phyloP scores from a whole-genome alignment of 2,113 vertebrate species.

The Ia io region DNA sequence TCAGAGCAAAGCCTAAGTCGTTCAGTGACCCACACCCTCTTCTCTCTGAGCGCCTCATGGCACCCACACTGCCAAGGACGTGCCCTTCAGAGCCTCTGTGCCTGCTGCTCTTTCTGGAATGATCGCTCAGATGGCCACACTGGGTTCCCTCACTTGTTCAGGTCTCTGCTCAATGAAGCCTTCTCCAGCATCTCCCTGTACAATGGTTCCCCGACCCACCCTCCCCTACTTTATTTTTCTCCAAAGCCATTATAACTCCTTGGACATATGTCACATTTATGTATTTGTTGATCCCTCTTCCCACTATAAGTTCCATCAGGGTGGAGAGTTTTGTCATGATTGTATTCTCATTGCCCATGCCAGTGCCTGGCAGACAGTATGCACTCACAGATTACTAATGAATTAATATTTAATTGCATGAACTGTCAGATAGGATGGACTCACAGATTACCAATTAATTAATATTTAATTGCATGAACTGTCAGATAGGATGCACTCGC shows the following conservation, averaged over 20 bases:
- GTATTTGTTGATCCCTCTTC: background rate
- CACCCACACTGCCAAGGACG: background rate
- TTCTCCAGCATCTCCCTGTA: background rate
- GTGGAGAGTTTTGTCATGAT: background rate
- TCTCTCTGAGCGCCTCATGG: fast-evolving
- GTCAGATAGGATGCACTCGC: too few relatives aligned
- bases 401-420: background rate
- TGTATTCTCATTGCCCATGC: fast-evolving
- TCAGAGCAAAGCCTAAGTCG: background rate
- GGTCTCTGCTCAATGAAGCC: background rate
- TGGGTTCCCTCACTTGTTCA: too few relatives aligned
- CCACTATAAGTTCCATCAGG: background rate
- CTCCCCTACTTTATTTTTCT: background rate
- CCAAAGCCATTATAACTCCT: background rate
- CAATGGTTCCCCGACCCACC: too few relatives aligned
- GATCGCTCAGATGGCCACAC: fast-evolving
- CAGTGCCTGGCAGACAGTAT: background rate
- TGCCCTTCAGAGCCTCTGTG: fast-evolving
- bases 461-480: background rate
- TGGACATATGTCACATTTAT: fast-evolving
- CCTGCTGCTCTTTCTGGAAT: background rate
- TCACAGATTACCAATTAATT: background rate
- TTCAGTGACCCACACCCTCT: background rate
- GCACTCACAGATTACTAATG: background rate
- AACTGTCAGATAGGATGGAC: too few relatives aligned